phyloP scores from a whole-genome alignment of 2,113 vertebrate species.

The Corythoichthys intestinalis region DNA sequence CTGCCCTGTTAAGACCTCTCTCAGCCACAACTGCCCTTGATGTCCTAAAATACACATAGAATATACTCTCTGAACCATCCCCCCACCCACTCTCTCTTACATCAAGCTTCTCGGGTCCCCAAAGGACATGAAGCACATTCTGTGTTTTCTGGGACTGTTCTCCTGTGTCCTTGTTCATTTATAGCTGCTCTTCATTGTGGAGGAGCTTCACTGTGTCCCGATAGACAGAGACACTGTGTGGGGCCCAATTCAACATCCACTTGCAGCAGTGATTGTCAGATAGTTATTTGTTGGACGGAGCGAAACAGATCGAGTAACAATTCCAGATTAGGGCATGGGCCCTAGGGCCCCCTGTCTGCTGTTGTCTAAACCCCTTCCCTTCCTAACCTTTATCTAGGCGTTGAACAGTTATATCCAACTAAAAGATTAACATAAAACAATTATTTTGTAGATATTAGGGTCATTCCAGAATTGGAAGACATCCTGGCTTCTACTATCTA shows the following conservation, averaged over 20 bases:
- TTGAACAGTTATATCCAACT: slow-evolving; percentile 16
- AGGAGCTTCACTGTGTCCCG: slow-evolving; percentile 69
- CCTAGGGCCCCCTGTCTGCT: slow-evolving; percentile 56
- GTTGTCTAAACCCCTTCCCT: slow-evolving; percentile 47
- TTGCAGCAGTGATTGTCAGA: slow-evolving; percentile 72
- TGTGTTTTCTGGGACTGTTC: slow-evolving; percentile 81
- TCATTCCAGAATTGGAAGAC: no score
- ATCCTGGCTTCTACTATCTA: no score
- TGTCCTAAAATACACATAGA: slow-evolving; percentile 70
- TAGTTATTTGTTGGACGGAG: slow-evolving; percentile 74
- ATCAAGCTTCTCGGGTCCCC: slow-evolving; percentile 53
- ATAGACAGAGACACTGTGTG: slow-evolving; percentile 56
- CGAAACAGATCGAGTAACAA: slow-evolving; percentile 70
- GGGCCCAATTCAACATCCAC: slow-evolving; percentile 38
- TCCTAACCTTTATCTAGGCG: slow-evolving; percentile 44
- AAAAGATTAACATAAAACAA: background rate
- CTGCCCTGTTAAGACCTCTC: slow-evolving; percentile 61
- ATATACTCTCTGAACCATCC: slow-evolving; percentile 33
- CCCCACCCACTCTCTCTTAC: slow-evolving; percentile 26
- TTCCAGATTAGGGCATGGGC: slow-evolving; percentile 77
- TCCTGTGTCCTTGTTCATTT: slow-evolving; percentile 80
- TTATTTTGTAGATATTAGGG: background rate
- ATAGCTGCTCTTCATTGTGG: slow-evolving; percentile 79
- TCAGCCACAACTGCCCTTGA: slow-evolving; percentile 75
- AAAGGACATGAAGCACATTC: slow-evolving; percentile 72